phyloP scores from a whole-genome alignment of 1,140 invertebrate species.

The Tenebrio molitor region DNA sequence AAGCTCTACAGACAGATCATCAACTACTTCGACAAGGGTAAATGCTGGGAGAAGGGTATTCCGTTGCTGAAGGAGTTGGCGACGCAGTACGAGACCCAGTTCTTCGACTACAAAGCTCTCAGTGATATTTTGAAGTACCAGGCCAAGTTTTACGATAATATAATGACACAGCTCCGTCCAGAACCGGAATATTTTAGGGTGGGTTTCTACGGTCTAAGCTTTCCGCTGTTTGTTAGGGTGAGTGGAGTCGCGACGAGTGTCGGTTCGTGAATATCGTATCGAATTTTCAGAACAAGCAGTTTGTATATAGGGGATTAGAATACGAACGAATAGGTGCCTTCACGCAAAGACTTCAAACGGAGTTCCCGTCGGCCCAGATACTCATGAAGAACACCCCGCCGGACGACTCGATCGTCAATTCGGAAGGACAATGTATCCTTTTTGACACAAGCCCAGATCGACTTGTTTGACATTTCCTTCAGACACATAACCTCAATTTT shows the following conservation, averaged over 20 bases:
- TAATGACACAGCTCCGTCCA: constrained; percentile 86
- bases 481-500: too few species aligned
- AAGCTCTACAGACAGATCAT: constrained; percentile 92
- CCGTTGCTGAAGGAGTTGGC: constrained; percentile 94
- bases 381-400: constrained; percentile 93
- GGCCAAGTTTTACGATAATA: constrained; percentile 93
- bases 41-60: constrained; percentile 97
- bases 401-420: constrained; percentile 86
- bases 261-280: constrained; percentile 37
- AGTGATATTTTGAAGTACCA: constrained; percentile 87
- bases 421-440: constrained; percentile 86
- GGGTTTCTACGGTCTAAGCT: constrained; percentile 94
- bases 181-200: constrained; percentile 98
- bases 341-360: constrained; percentile 91
- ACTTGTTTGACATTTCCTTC: too few species aligned
- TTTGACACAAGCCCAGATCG: too few species aligned
- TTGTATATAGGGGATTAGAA: constrained; percentile 95
- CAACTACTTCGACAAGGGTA: constrained; percentile 95
- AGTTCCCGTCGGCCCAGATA: constrained; percentile 93
- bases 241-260: constrained; percentile 60
- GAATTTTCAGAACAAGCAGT: constrained; percentile 89
- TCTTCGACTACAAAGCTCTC: constrained; percentile 93
- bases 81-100: constrained; percentile 86
- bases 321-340: constrained; percentile 97
- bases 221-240: constrained; percentile 95